Base-by-base conservation (phyloP, 1,140 invertebrate species). In the Lasioglossum albipes region DNA sequence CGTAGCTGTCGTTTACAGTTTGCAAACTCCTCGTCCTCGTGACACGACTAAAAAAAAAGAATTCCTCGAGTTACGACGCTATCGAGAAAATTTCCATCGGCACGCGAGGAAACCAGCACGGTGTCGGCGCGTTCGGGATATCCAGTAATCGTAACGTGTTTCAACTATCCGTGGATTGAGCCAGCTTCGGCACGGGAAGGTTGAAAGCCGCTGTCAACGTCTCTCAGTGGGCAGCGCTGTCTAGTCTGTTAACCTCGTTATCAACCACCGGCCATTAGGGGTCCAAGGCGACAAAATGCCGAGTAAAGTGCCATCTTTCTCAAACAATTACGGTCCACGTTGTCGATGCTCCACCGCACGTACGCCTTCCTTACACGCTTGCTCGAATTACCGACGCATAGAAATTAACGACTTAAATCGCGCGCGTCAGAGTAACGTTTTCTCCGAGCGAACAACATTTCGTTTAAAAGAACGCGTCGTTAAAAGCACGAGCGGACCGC, bases 131-230 rank as follows among this genome's bases (percentile, higher is more conserved):
- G 52, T 18, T 41, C 6, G 27, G 20, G 82, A 72, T 82, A 79
- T 82, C 71, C 67, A 75, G 75, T 82, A 84, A 84, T 84, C 69
- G 76, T 69, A 80, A 75, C 82, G 61, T 68, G 76, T 82, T 84
- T 64, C 68, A 69, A 69, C 77, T 62, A 62, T 66, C 65, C 82
- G 65, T 79, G 82, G 78, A 87, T 87, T 77, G 86, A 86, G 86
- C 82, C 73, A 82, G 85, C 86, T 66, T 2, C 62, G 62, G 82
- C 76, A 78, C 78, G 83, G 87, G 84, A 87, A 91, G 89, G 91
- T 93, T 93, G 92, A 93, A 93, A 93, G 93, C 93, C 90, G 90
- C 92, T 93, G 93, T 93, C 92, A 93, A 93, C 91, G 91, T 92
- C 92, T 92, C 93, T 93, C 92, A 93, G 88, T 89, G 89, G 89